Base-by-base conservation (phyloP, 2,797 vertebrate genomes). In the Sciurus carolinensis region DNA sequence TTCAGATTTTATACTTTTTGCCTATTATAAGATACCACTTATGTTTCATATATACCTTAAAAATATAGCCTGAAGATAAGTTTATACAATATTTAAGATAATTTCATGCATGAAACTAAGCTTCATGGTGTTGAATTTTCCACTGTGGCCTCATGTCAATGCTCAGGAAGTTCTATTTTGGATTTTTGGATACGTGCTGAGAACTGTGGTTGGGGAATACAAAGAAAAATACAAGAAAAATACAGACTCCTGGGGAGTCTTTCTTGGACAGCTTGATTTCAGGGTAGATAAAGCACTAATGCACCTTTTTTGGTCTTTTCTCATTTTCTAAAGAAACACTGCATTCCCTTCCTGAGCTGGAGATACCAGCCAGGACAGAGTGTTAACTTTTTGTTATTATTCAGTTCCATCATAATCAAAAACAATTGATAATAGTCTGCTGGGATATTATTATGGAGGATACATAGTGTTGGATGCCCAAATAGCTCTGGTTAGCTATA, bases 361-460 rank as follows among this genome's bases (percentile, higher is more conserved):
- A 82, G 66, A 89, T 9, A 50, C 17, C 15, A 80, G 79, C 20
- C 33, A 26, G 18, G 47, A 69, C 20, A 15, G 18, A 50, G 36
- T n/a, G 36, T 30, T 30, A 62, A 50, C 36, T 77, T 83, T 64
- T 90, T 30, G 30, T 47, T n/a, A 36, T 54, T 67, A 39, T n/a
- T 77, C 47, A 33, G 88, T 12, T 26, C 79, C 42, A 22, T 52
- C 71, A n/a, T 24, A 47, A 36, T 15, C 83, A 81, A 76, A 67
- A 89, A 36, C 14, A 50, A 9, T 2, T 3, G 30, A 1, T 4
- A 1, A 13, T 28, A 7, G 3, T 33, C 39, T 66, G 39, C 12
- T 42, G 22, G 3, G 10, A 22, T 4, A 24, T 0, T 1, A 36
- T n/a, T 14, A 2, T 0, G 50, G 54, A 14, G 1, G 57, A 33